A percentile compares a stretch with the other conserved stretches of the same genome.
These are phyloP conservation scores for Caradrina clavipalpis DNA, from an alignment of 2,888 invertebrate genomes.

Conservation along the genomic window DNA sequence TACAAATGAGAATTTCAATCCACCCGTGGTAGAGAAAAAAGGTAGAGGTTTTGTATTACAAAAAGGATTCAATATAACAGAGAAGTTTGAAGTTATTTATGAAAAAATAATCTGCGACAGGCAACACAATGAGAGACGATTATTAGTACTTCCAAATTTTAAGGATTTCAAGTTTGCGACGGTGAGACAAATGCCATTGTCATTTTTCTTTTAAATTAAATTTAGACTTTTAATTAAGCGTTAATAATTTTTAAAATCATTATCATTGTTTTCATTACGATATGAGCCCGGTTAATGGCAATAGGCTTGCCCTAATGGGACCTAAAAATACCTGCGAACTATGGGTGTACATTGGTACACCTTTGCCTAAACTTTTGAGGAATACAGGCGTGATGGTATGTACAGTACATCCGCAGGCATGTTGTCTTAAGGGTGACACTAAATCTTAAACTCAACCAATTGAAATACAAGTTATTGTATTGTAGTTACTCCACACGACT, in stretches of 20 bases:
- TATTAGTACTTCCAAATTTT: slow-evolving; percentile 61
- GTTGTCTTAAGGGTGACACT: slow-evolving; percentile 11
- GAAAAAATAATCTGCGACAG: slow-evolving; percentile 72
- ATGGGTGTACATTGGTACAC: too few species aligned
- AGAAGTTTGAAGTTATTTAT: slow-evolving; percentile 72
- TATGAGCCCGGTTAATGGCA: too few species aligned
- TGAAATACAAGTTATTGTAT: slow-evolving; percentile 12
- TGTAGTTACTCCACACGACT: too few species aligned
- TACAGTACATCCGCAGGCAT: slow-evolving; percentile 16
- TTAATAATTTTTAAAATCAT: neutral
- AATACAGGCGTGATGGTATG: too few species aligned
- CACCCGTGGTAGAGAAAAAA: slow-evolving; percentile 71
- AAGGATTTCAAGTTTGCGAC: slow-evolving; percentile 42
- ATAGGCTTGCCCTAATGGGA: too few species aligned
- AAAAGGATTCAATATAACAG: slow-evolving; percentile 62
- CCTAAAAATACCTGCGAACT: too few species aligned
- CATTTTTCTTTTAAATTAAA: slow-evolving; percentile 8
- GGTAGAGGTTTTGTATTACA: slow-evolving; percentile 25
- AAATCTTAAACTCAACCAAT: neutral
- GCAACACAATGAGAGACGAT: slow-evolving; percentile 47
- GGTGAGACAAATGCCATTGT: slow-evolving; percentile 68
- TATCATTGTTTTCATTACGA: too few species aligned
- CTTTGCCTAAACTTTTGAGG: too few species aligned
- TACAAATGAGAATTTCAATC: slow-evolving; percentile 45
- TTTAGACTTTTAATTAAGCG: slow-evolving; percentile 9